These are phyloP conservation scores for Amblyopsis hoosieri DNA, from an alignment of 2,797 vertebrate species.

Conservation along the genomic window DNA sequence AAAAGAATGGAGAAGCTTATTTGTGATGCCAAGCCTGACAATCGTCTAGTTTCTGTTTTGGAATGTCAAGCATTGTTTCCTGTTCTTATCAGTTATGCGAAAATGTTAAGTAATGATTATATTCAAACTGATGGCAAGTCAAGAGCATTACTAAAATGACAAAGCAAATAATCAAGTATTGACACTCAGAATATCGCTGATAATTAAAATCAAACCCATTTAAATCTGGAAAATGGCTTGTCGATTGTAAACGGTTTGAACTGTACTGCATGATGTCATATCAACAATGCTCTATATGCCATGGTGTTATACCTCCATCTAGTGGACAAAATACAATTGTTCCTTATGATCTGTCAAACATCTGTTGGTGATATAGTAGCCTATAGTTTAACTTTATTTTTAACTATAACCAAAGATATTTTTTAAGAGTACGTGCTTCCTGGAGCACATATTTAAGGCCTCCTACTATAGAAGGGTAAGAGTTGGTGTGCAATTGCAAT, in stretches of 20 bases:
- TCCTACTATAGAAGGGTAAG: constrained; percentile 46
- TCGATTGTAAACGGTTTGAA: constrained; percentile 3
- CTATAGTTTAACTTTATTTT: constrained; percentile 20
- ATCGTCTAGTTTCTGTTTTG: too few species aligned
- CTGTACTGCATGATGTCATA: constrained; percentile 60
- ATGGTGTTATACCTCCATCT: constrained; percentile 51
- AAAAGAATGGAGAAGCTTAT: too few species aligned
- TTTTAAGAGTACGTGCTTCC: constrained; percentile 66
- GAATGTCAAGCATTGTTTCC: too few species aligned
- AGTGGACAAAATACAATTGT: constrained; percentile 60
- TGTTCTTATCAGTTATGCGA: too few species aligned
- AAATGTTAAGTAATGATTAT: too few species aligned
- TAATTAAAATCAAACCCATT: background rate
- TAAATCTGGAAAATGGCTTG: background rate
- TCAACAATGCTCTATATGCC: constrained; percentile 51
- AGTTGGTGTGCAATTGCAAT: constrained; percentile 60
- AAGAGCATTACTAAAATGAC: background rate
- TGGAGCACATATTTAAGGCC: constrained; percentile 71
- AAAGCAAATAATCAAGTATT: background rate
- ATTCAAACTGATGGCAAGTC: too few species aligned
- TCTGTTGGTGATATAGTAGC: constrained; percentile 8
- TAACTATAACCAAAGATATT: constrained; percentile 76
- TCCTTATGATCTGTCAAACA: constrained; percentile 26
- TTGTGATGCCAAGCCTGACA: too few species aligned
- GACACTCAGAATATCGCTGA: background rate